Conservation (phyloP, 2,888 invertebrate genomes). For the Lasioglossum figueresi region DNA sequence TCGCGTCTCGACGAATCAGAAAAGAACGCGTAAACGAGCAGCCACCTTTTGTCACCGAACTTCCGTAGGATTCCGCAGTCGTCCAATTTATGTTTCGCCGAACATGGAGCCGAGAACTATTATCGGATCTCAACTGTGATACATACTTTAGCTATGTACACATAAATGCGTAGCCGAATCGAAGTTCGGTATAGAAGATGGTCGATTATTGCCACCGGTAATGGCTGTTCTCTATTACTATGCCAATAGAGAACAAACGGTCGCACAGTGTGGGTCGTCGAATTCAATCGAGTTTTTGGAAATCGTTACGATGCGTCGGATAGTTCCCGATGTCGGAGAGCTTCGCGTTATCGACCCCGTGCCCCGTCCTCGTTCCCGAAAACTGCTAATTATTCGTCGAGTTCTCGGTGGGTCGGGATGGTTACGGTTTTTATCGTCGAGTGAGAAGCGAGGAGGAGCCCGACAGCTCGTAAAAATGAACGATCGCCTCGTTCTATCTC, state of each 20-base stretch:
- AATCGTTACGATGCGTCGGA: not conserved
- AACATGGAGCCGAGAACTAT: not conserved
- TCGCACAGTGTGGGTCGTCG: not conserved
- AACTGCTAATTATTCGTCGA: not conserved
- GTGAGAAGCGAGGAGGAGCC: not conserved
- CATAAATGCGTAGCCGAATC: too few species aligned
- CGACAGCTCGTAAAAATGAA: not conserved
- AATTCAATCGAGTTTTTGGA: not conserved
- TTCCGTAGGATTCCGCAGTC: not conserved
- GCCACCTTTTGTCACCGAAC: too few species aligned
- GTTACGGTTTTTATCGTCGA: constrained; percentile 1
- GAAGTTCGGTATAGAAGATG: too few species aligned
- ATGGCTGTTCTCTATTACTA: too few species aligned
- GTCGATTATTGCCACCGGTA: too few species aligned
- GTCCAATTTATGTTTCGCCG: not conserved
- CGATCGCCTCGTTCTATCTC: not conserved
- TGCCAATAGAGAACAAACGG: not conserved
- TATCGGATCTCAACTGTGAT: too few species aligned
- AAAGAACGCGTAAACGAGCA: not conserved
- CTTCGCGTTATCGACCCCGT: not conserved
- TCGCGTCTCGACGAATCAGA: not conserved
- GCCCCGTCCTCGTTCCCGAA: not conserved
- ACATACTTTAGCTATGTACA: too few species aligned
- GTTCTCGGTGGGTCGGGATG: not conserved
- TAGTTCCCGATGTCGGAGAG: not conserved